Conservation (phyloP, 2,113 vertebrate species). For the Corythaeola cristata region DNA sequence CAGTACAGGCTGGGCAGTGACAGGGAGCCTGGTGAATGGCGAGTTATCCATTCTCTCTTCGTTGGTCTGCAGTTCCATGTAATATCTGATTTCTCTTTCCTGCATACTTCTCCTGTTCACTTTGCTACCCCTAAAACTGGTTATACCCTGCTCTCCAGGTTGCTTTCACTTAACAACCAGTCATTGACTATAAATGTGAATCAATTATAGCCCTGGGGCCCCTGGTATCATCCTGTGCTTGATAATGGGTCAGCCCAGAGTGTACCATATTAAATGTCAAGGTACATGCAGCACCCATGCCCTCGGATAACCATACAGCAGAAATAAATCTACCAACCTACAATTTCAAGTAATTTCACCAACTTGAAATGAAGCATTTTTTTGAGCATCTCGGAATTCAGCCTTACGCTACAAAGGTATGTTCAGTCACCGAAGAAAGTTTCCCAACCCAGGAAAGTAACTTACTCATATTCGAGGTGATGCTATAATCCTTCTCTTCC, state of each 20-base stretch:
- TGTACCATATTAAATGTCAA: not conserved
- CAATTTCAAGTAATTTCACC: not conserved
- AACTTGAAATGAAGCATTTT: not conserved
- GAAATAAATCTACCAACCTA: not conserved
- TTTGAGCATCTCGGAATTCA: not conserved
- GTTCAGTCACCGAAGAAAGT: not conserved
- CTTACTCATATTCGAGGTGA: not conserved
- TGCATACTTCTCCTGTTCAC: not conserved
- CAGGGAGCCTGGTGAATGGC: fast-evolving
- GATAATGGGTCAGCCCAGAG: not conserved
- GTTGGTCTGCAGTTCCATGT: not conserved
- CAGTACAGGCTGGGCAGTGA: not conserved
- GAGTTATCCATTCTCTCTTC: fast-evolving
- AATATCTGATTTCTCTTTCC: not conserved
- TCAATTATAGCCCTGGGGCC: not conserved
- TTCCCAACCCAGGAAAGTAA: not conserved
- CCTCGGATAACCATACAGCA: not conserved
- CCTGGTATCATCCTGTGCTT: not conserved
- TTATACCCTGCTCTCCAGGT: not conserved
- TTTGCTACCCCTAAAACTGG: not conserved
- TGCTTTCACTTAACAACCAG: not conserved
- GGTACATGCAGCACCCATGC: not conserved
- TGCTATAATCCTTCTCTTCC: not conserved
- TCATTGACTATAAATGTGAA: not conserved
- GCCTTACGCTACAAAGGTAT: not conserved